These are phyloP conservation scores for Cactoblastis cactorum DNA, from an alignment of 2,888 invertebrate species.

Conservation along the genomic window DNA sequence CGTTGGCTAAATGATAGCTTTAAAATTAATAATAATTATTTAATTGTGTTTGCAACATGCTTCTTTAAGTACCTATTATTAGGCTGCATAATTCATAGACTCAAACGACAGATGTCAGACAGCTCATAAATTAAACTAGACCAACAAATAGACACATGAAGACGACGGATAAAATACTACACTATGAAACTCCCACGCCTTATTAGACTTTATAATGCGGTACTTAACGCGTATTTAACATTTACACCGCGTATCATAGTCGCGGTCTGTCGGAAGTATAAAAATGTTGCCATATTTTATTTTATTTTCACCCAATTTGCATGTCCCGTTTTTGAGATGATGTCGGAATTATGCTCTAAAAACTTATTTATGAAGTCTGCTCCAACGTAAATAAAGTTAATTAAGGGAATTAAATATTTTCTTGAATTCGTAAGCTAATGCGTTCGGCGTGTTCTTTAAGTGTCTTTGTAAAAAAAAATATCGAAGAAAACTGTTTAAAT, in stretches of 20 bases:
- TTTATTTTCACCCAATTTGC: slow-evolving; percentile 75
- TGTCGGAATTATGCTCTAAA: slow-evolving; percentile 65
- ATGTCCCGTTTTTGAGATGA: slow-evolving; percentile 73
- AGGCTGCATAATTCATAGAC: background rate
- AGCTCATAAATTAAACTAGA: background rate
- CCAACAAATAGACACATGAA: background rate
- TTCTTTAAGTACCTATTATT: no score
- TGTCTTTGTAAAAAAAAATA: no score
- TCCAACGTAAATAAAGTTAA: slow-evolving; percentile 55
- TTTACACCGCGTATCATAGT: slow-evolving; percentile 31
- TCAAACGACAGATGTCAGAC: background rate
- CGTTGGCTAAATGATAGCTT: no score
- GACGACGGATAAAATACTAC: slow-evolving; percentile 4
- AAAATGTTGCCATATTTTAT: slow-evolving; percentile 73
- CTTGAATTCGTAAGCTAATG: slow-evolving; percentile 16
- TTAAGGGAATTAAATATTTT: slow-evolving; percentile 30
- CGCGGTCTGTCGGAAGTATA: slow-evolving; percentile 59
- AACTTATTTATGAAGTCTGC: slow-evolving; percentile 63
- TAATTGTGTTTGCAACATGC: no score
- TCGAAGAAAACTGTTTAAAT: no score
- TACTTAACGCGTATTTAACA: slow-evolving; percentile 14
- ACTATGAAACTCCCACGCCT: background rate
- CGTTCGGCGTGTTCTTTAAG: background rate
- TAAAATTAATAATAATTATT: no score
- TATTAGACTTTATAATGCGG: slow-evolving; percentile 5